Conservation (phyloP, 2,888 invertebrate species). For the Stenchaetothrips biformis region DNA sequence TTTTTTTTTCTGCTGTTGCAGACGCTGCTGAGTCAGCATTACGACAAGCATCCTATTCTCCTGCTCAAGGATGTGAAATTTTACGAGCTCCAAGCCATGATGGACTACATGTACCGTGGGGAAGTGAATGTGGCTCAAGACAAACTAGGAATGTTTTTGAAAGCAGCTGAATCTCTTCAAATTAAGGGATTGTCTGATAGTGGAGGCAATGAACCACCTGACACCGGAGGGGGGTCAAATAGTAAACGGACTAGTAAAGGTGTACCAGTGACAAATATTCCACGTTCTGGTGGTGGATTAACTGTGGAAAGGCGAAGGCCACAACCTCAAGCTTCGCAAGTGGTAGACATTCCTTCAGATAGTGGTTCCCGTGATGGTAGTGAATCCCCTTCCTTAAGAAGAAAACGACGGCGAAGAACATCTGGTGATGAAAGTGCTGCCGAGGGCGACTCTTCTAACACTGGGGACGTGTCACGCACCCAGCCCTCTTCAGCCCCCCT, state of each 20-base stretch:
- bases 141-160: conserved; percentile 79
- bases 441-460: not conserved
- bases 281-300: not conserved
- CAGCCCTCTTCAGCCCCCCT: not conserved
- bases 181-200: conserved; percentile 81
- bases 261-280: not conserved
- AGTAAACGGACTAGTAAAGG: conserved; percentile 17
- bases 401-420: conserved; percentile 17
- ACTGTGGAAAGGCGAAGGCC: conserved; percentile 16
- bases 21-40: conserved; percentile 81
- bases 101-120: conserved; percentile 92
- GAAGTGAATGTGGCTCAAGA: conserved; percentile 92
- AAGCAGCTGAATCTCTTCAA: conserved; percentile 86
- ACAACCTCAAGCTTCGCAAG: conserved; percentile 7
- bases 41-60: conserved; percentile 87
- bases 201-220: conserved; percentile 33
- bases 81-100: conserved; percentile 84
- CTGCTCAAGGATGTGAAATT: conserved; percentile 89
- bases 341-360: conserved; percentile 18
- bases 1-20: conserved; percentile 45
- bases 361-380: conserved; percentile 18
- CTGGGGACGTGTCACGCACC: not conserved
- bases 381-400: conserved; percentile 15
- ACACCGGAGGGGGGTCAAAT: not conserved
- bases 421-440: conserved; percentile 3